These are phyloP conservation scores for Neodiprion lecontei DNA, from an alignment of 1,140 invertebrate species.

Conservation along the genomic window DNA sequence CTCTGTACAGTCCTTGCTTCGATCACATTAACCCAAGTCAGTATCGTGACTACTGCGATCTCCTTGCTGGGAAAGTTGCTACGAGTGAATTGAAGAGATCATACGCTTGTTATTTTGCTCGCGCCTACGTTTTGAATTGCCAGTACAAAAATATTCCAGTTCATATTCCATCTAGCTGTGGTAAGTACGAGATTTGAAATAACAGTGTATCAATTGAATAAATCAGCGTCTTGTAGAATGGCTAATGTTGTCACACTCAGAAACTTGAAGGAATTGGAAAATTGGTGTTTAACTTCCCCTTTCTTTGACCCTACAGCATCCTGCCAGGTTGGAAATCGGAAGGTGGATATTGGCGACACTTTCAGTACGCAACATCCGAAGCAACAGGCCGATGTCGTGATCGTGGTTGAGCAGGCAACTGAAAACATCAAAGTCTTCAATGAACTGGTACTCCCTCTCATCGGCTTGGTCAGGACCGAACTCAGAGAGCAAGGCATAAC, in stretches of 20 bases:
- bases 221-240: too few relatives aligned
- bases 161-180: slow-evolving; percentile 66
- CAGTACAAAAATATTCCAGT: slow-evolving; percentile 61
- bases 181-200: slow-evolving; percentile 43
- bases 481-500: slow-evolving; percentile 65
- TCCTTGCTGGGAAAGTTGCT: slow-evolving; percentile 60
- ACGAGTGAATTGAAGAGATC: slow-evolving; percentile 56
- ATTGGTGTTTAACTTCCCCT: neutral
- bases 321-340: slow-evolving; percentile 66
- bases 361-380: slow-evolving; percentile 72
- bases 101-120: slow-evolving; percentile 66
- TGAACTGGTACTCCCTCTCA: slow-evolving; percentile 55
- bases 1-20: slow-evolving; percentile 52
- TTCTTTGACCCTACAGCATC: slow-evolving; percentile 47
- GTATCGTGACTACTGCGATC: slow-evolving; percentile 71
- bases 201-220: too few relatives aligned
- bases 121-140: slow-evolving; percentile 67
- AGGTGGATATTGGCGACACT: slow-evolving; percentile 63
- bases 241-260: too few relatives aligned
- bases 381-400: slow-evolving; percentile 76
- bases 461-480: slow-evolving; percentile 56
- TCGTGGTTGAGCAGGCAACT: slow-evolving; percentile 70
- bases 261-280: too few relatives aligned
- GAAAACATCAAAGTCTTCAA: slow-evolving; percentile 61
- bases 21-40: slow-evolving; percentile 50